Base-by-base conservation (phyloP, 2,888 invertebrate species). In the Trypoxylon attenuatum region DNA sequence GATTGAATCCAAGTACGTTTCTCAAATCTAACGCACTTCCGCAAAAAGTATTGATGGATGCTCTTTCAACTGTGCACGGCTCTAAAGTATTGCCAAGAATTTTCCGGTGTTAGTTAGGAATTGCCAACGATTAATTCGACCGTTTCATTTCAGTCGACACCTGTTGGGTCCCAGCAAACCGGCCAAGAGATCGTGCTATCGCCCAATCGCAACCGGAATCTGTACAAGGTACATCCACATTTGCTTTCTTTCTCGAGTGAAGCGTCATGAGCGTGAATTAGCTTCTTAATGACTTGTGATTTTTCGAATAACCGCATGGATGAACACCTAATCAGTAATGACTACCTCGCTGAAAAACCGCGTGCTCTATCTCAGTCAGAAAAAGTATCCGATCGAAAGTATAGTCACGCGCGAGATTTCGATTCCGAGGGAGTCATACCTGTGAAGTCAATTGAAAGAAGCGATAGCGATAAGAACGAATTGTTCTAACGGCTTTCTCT, bases 121-220 rank as follows among this genome's bases (percentile, higher is more conserved):
- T 33, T 10, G 13, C 43, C 10, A 51, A 29, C 66, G 56, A 39
- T 52, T 66, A 69, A 67, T 27, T 18, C 57, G 57, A 58, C 16
- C 39, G 21, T 65, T 65, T 46, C 22, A 18, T 68, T 68, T 73
- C 92, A 96, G 96, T 96, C 96, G 76, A 96, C 96, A 72, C 96
- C 96, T 67, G 95, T 96, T 85, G 96, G 96, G 84, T 96, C 96
- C 50, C 90, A 96, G 84, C 96, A 95, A 89, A 96, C 96, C 77
- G 94, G 94, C 80, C 96, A 96, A 87, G 96, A 97, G 89, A 93
- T 95, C 77, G 93, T 96, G 77, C 93, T 95, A 80, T 96, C 96
- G 80, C 96, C 96, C 76, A 95, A 94, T 88, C 92, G 96, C 84
- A 96, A 96, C 8, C 5, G 45, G 19, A 22, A 15, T 13, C 25